Base-by-base conservation (phyloP, 2,113 vertebrate genomes). In the Sapayoa aenigma region DNA sequence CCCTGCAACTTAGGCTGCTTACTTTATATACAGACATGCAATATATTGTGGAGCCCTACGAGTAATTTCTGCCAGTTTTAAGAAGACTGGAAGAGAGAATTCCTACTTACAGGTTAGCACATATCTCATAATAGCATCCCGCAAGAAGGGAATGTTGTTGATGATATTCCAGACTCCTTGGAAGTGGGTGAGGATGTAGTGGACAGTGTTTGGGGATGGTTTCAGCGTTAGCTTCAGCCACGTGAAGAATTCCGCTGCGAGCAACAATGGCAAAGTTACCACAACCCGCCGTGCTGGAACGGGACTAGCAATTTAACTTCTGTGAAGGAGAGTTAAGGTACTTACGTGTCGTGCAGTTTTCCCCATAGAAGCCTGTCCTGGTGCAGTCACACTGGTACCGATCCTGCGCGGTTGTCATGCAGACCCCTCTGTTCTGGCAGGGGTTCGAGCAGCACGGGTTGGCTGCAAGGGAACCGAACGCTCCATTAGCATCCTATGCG, bases 151-250 rank as follows among this genome's bases (percentile, higher is more conserved):
- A 82, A 99, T 97, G 62, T 96, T 99, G 97, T 99, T 99, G 83
- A 99, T n/a, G n/a, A 99, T 98, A 95, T 98, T 98, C 99, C 99
- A 99, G 95, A 98, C 97, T 31, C 98, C 98, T 96, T 98, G 98
- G 96, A 99, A 99, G 94, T 99, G 99, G 11, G 99, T 99, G 44
- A 99, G 98, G 82, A 99, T 98, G 92, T 99, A 98, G 93, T 99
- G 99, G 37, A 99, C 98, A 1, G 98, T 99, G 94, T 99, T 98
- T 0, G 99, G 99, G 0, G 98, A 94, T 2, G 99, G 99, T 84
- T 99, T 99, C 96, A 99, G 66, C 1, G 95, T 71, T 5, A 98
- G 6, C 94, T 94, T 99, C 72, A 99, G 49, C 98, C 98, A 98
- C 0, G 99, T 99, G 95, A 99, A 95, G 92, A 99, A 98, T 92